Conservation (phyloP, 2,113 vertebrate species). For the Entomyzon cyanotis region DNA sequence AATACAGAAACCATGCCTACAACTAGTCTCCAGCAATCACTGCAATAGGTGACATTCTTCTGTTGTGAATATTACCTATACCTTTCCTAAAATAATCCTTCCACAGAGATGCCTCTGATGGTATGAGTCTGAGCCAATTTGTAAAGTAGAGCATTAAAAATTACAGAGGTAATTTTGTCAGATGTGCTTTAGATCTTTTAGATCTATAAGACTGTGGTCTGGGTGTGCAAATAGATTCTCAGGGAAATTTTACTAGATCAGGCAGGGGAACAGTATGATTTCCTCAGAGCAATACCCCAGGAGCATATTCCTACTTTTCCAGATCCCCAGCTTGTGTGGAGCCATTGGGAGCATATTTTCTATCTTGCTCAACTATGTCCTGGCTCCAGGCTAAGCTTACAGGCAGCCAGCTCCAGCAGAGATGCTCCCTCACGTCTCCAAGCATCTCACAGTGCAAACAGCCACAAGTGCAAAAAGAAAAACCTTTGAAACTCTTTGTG, state of each 20-base stretch:
- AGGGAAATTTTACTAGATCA: neutral
- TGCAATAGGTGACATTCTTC: neutral
- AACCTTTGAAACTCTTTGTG: neutral
- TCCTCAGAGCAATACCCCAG: neutral
- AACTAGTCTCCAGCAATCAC: neutral
- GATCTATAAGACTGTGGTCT: neutral
- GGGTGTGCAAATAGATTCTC: neutral
- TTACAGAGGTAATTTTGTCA: neutral
- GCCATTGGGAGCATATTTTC: neutral
- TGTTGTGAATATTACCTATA: neutral
- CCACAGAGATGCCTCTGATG: neutral
- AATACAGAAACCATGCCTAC: neutral
- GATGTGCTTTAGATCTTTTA: neutral
- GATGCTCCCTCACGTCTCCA: neutral
- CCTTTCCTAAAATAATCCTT: constrained; percentile 5
- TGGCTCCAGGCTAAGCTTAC: neutral
- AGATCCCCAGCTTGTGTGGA: neutral
- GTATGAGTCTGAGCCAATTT: neutral
- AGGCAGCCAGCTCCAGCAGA: neutral
- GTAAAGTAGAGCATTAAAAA: neutral
- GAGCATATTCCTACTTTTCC: accelerated
- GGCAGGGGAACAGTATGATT: neutral
- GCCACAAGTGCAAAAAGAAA: neutral
- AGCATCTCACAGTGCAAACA: neutral
- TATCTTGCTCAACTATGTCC: accelerated